Conservation (phyloP, 1,140 invertebrate genomes). For the Philotrypesis tridentata region DNA sequence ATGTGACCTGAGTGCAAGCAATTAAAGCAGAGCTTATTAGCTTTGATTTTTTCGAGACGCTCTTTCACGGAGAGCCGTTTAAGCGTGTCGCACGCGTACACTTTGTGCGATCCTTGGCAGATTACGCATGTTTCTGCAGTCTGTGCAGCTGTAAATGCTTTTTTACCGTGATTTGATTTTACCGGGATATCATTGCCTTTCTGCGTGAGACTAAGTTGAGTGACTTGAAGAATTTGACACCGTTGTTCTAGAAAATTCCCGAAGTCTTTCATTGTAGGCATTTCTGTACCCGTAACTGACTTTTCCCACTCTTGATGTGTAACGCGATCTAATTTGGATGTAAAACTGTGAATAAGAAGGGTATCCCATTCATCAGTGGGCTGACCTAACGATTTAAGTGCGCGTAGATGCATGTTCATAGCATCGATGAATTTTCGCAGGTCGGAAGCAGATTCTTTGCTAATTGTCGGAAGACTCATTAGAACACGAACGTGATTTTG, state of each 20-base stretch:
- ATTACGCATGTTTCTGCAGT: not conserved
- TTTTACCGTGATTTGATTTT: conserved; percentile 10
- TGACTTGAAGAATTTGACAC: conserved; percentile 57
- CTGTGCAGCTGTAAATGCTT: not conserved
- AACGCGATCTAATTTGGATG: conserved; percentile 56
- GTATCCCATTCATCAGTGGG: conserved; percentile 60
- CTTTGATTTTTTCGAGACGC: not conserved
- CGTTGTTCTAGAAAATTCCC: conserved; percentile 54
- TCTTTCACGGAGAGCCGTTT: not conserved
- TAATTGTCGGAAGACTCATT: conserved; percentile 44
- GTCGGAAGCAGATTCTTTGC: conserved; percentile 50
- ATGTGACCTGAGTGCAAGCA: not conserved
- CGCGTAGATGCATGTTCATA: conserved; percentile 58
- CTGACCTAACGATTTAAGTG: conserved; percentile 57
- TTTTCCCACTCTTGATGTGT: conserved; percentile 61
- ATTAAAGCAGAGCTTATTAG: conserved; percentile 2
- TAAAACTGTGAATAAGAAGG: conserved; percentile 58
- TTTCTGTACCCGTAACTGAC: conserved; percentile 42
- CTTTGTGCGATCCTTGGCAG: not conserved
- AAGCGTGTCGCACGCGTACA: not conserved
- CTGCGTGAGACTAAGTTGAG: not conserved
- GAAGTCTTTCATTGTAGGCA: conserved; percentile 55
- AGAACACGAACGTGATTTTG: not conserved
- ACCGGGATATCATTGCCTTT: not conserved
- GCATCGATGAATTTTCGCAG: conserved; percentile 63